A percentile compares a stretch with the other conserved stretches of the same genome.
Evolutionary conservation across 2,888 invertebrate genomes (phyloP).

Genomic region (Ptychoptera contaminata): DNA sequence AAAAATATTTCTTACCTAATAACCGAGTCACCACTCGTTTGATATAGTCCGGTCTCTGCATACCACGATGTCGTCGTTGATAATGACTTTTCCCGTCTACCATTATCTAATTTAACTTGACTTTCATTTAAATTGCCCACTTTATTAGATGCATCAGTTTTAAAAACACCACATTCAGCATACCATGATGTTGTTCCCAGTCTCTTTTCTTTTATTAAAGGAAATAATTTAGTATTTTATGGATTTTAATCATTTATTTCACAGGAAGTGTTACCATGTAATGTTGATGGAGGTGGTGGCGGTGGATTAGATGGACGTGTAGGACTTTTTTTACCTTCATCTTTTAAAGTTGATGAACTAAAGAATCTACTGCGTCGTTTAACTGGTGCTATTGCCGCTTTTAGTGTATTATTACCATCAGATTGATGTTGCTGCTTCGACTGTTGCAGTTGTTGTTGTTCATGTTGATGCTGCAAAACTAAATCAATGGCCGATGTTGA

Average conservation of each 20-base stretch:
- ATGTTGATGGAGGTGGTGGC: slow-evolving; percentile 31
- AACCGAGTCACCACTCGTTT: slow-evolving; percentile 34
- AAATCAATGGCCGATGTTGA: neutral
- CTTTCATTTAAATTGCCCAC: slow-evolving; percentile 12
- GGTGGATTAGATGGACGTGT: slow-evolving; percentile 28
- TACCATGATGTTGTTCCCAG: slow-evolving; percentile 45
- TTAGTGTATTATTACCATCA: no score
- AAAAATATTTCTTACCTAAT: slow-evolving; percentile 26
- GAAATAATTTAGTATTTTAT: slow-evolving; percentile 10
- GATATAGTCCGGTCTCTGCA: slow-evolving; percentile 51
- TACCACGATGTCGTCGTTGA: slow-evolving; percentile 36
- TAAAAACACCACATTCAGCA: slow-evolving; percentile 46
- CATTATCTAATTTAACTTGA: neutral
- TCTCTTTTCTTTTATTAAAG: slow-evolving; percentile 7
- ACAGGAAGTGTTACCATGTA: slow-evolving; percentile 25
- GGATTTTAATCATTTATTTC: no score
- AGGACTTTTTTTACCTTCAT: no score
- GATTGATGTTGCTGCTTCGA: neutral
- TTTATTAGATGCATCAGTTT: slow-evolving; percentile 13
- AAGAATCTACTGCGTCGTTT: neutral
- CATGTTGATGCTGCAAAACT: neutral
- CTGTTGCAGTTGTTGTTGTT: neutral
- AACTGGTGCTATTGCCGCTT: neutral
- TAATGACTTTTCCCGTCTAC: slow-evolving; percentile 10
- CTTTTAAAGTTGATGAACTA: neutral